phyloP scores from a whole-genome alignment of 2,888 invertebrate species.

The Gymnoscelis rufifasciata region DNA sequence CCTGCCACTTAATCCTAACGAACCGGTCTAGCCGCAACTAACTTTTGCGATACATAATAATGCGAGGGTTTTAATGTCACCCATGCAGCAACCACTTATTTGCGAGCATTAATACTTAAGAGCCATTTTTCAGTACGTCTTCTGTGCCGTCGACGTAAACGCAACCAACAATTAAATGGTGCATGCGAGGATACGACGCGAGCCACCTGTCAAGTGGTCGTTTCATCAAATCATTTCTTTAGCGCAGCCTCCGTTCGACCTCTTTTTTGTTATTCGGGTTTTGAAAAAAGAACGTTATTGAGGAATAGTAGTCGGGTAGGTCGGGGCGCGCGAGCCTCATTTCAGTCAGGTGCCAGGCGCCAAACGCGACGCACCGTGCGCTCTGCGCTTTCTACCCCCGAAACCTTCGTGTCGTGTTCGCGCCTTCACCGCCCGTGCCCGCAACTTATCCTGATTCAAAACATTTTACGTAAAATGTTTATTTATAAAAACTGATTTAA shows the following conservation, averaged over 20 bases:
- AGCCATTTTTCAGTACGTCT: constrained; percentile 67
- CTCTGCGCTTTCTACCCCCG: constrained; percentile 39
- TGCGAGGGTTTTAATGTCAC: constrained; percentile 57
- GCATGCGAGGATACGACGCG: constrained; percentile 62
- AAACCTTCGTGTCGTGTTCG: constrained; percentile 41
- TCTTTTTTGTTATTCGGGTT: constrained; percentile 64
- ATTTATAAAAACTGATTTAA: constrained; percentile 26
- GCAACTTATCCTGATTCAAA: constrained; percentile 16
- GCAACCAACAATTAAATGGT: constrained; percentile 68
- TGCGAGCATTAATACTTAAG: constrained; percentile 69
- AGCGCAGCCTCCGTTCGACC: constrained; percentile 68
- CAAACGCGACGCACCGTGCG: constrained; percentile 62
- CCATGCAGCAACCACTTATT: constrained; percentile 63
- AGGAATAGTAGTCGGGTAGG: constrained; percentile 70
- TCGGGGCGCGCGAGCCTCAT: constrained; percentile 71
- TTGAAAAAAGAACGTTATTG: constrained; percentile 68
- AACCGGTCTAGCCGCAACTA: constrained; percentile 44
- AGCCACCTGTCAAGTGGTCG: constrained; percentile 74
- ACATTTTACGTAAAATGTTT: constrained; percentile 24
- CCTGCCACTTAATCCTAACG: constrained; percentile 21
- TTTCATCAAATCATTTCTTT: constrained; percentile 78
- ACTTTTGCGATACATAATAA: constrained; percentile 49
- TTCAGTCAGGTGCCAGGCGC: constrained; percentile 76
- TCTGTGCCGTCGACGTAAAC: constrained; percentile 53
- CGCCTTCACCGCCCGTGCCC: constrained; percentile 31